These are phyloP conservation scores for Bombus consobrinus DNA, from an alignment of 1,140 invertebrate species.

Conservation along the genomic window DNA sequence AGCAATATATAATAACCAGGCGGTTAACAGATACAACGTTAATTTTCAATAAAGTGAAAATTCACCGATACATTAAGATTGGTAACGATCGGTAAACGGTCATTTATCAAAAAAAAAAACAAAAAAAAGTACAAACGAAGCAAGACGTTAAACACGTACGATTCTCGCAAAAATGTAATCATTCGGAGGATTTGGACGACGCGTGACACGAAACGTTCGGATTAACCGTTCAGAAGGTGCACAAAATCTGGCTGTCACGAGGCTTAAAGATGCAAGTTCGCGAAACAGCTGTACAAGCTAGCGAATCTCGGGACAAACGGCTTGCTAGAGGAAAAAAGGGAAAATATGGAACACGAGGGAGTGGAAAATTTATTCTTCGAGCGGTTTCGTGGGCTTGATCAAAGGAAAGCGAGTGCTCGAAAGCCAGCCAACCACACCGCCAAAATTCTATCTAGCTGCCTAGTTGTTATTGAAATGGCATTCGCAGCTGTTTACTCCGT, in stretches of 20 bases:
- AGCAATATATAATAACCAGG: too few species aligned
- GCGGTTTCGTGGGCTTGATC: conserved; percentile 48
- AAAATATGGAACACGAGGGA: conserved; percentile 2
- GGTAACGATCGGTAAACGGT: too few species aligned
- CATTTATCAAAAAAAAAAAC: too few species aligned
- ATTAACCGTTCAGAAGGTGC: neutral
- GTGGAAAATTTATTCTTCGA: conserved; percentile 39
- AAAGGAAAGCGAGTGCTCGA: conserved; percentile 47
- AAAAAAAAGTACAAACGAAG: neutral
- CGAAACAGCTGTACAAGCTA: conserved; percentile 19
- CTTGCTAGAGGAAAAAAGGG: neutral
- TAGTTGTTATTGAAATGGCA: conserved; percentile 74
- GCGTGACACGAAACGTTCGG: neutral
- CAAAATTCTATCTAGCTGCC: conserved; percentile 62
- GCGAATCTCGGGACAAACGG: neutral
- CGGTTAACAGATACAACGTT: too few species aligned
- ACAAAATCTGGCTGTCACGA: neutral
- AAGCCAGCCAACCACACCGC: conserved; percentile 36
- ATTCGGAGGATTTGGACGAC: neutral
- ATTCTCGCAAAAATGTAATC: neutral
- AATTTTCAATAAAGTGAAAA: too few species aligned
- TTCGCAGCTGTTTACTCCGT: conserved; percentile 73
- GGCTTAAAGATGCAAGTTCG: neutral
- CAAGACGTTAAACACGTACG: neutral
- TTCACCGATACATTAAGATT: too few species aligned